These are phyloP conservation scores for Scaptomyza reducta DNA, from an alignment of 2,888 invertebrate genomes.

Conservation along the genomic window DNA sequence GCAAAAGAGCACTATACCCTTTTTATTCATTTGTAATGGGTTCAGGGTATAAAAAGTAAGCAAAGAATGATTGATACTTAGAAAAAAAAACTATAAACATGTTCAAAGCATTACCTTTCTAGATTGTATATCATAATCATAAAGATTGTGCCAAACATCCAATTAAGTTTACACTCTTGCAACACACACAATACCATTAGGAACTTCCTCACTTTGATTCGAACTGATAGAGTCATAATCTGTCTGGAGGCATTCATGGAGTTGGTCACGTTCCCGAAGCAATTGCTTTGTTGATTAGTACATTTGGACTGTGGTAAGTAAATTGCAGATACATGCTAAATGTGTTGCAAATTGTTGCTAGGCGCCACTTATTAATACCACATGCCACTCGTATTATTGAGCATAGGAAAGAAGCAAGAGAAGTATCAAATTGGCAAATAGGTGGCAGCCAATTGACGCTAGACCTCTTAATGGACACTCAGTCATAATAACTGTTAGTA, in stretches of 20 bases:
- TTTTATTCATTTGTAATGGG: too few relatives aligned
- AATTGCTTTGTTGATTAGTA: constrained; percentile 18
- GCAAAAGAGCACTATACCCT: too few relatives aligned
- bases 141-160: too few relatives aligned
- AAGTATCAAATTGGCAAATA: constrained; percentile 3
- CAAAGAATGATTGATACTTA: too few relatives aligned
- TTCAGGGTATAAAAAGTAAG: too few relatives aligned
- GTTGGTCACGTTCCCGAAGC: constrained; percentile 15
- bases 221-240: background rate
- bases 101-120: too few relatives aligned
- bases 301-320: background rate
- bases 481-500: constrained; percentile 8
- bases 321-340: constrained; percentile 23
- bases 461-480: constrained; percentile 2
- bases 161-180: too few relatives aligned
- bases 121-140: too few relatives aligned
- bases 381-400: background rate
- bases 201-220: background rate
- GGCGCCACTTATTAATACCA: constrained; percentile 31
- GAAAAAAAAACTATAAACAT: too few relatives aligned
- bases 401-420: too few relatives aligned
- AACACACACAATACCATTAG: background rate
- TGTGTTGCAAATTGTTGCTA: constrained; percentile 19
- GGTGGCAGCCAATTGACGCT: constrained; percentile 19
- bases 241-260: background rate